A percentile compares a stretch with the other conserved stretches of the same genome.
Conservation (phyloP, 2,113 vertebrate genomes). For the Dromiciops gliroides region DNA sequence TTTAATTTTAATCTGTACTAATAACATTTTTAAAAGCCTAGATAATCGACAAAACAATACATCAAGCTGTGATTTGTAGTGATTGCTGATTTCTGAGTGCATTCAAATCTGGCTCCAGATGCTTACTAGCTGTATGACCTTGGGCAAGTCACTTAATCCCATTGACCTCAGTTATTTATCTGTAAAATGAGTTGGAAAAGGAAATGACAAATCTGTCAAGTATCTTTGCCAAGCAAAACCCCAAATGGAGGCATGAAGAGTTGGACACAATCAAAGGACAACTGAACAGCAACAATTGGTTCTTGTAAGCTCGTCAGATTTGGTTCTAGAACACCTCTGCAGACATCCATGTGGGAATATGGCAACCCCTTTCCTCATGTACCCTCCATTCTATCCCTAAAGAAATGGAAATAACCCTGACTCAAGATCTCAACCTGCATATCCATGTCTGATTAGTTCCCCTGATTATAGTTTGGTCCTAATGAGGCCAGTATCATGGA, state of each 20-base stretch:
- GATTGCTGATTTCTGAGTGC: neutral
- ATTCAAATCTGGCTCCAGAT: neutral
- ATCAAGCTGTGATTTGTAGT: neutral
- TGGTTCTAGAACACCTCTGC: neutral
- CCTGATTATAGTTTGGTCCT: neutral
- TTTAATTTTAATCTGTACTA: too few relatives aligned
- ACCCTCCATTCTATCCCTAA: neutral
- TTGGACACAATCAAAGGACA: neutral
- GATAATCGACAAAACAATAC: too few relatives aligned
- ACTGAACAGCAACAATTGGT: neutral
- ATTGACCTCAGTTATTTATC: neutral
- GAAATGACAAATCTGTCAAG: too few relatives aligned
- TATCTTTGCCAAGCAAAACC: neutral
- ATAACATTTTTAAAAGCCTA: too few relatives aligned
- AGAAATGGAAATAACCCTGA: neutral
- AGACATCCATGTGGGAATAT: neutral
- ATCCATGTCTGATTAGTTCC: neutral
- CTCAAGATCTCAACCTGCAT: neutral
- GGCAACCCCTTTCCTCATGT: neutral
- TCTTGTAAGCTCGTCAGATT: neutral
- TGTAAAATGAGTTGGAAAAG: neutral
- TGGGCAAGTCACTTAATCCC: neutral
- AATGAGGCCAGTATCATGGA: neutral
- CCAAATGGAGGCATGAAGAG: neutral
- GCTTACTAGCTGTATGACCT: neutral